These are phyloP conservation scores for Drosophila malerkotliana DNA, from an alignment of 1,140 invertebrate genomes.

Conservation along the genomic window DNA sequence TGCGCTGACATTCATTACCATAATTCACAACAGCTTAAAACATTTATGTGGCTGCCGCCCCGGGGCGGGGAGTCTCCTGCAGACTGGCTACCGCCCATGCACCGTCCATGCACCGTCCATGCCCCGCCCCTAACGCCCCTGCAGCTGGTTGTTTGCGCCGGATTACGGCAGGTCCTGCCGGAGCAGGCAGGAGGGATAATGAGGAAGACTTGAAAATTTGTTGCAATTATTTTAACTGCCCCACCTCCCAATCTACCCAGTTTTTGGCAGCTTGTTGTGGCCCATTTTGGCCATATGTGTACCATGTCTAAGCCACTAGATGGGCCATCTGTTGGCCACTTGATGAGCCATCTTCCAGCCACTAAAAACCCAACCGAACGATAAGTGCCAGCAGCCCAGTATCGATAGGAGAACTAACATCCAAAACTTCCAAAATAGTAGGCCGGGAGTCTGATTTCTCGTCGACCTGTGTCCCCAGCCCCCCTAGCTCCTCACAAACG, in stretches of 20 bases:
- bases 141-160: conserved; percentile 41
- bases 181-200: conserved; percentile 58
- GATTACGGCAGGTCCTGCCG: conserved; percentile 47
- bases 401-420: no score
- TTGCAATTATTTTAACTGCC: conserved; percentile 81
- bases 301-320: no score
- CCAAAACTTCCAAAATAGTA: background rate
- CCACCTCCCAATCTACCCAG: conserved; percentile 33
- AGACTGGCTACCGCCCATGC: conserved; percentile 16
- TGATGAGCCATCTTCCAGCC: no score
- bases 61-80: conserved; percentile 11
- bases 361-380: no score
- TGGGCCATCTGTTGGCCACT: no score
- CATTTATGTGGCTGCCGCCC: conserved; percentile 75
- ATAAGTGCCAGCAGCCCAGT: no score
- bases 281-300: no score
- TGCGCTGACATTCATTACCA: conserved; percentile 81
- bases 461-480: background rate
- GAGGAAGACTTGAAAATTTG: conserved; percentile 78
- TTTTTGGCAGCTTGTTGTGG: background rate
- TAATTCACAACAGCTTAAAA: conserved; percentile 82
- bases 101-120: no score
- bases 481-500: background rate
- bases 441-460: background rate
- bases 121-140: background rate